A percentile compares a stretch with the other conserved stretches of the same genome.
Evolutionary conservation across 1,140 invertebrate species (phyloP).

Genomic region (Drosophila nebulosa): DNA sequence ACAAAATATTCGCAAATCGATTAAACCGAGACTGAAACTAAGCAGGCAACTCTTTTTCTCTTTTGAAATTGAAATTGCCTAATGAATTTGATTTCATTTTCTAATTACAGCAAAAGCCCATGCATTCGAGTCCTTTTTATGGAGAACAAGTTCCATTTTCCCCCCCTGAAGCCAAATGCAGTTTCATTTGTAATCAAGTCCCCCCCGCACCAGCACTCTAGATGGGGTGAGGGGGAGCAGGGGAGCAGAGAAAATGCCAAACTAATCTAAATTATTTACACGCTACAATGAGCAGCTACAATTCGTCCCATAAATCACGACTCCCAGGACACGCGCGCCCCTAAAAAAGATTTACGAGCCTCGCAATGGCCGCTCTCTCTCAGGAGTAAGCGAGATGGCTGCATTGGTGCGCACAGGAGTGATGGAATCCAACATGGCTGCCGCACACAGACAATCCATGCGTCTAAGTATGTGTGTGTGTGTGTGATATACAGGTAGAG

Average conservation of each 20-base stretch:
- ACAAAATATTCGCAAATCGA: constrained; percentile 37
- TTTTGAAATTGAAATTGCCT: not conserved
- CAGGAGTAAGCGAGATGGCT: constrained; percentile 60
- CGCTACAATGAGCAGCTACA: constrained; percentile 76
- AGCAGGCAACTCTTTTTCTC: not conserved
- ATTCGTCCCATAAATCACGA: constrained; percentile 77
- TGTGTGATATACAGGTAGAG: constrained; percentile 68
- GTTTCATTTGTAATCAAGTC: constrained; percentile 61
- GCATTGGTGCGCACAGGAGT: constrained; percentile 49
- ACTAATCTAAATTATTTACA: constrained; percentile 79
- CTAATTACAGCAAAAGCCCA: not conserved
- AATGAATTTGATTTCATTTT: not conserved
- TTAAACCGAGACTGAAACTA: constrained; percentile 13
- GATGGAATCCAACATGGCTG: constrained; percentile 80
- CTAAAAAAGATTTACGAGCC: constrained; percentile 73
- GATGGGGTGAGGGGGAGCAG: constrained; percentile 4
- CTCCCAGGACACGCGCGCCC: constrained; percentile 78
- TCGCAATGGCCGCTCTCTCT: constrained; percentile 33
- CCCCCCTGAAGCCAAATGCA: not conserved
- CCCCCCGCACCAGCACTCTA: no score
- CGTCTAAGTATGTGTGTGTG: constrained; percentile 1
- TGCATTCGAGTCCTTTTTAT: not conserved
- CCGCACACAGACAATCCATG: constrained; percentile 15
- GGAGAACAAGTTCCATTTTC: not conserved
- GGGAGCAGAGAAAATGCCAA: constrained; percentile 45